A percentile compares a stretch with the other conserved stretches of the same genome.
phyloP scores from a whole-genome alignment of 2,113 vertebrate genomes.

The Cygnus buccinator region DNA sequence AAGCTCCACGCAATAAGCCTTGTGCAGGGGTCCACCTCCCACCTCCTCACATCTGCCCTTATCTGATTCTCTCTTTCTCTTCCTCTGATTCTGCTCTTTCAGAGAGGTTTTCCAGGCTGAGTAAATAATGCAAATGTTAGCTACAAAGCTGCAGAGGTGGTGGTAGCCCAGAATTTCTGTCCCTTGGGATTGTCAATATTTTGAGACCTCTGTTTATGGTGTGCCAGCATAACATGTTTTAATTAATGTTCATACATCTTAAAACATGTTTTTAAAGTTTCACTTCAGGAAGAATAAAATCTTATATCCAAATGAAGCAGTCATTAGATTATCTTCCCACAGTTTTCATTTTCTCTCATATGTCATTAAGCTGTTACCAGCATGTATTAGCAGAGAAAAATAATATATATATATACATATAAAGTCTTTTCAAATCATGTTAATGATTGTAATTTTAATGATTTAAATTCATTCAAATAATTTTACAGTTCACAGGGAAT shows the following conservation, averaged over 20 bases:
- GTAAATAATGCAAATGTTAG: background rate
- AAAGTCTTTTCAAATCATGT: background rate
- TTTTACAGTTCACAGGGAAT: background rate
- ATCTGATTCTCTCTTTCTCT: no score
- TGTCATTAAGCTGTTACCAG: background rate
- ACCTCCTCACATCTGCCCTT: background rate
- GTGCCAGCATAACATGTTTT: background rate
- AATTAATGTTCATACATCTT: background rate
- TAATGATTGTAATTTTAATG: background rate
- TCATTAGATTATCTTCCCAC: background rate
- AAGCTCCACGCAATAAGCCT: background rate
- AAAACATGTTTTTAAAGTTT: background rate
- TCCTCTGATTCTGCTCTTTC: background rate
- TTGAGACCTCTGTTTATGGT: background rate
- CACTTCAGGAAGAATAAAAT: background rate
- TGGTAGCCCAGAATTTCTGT: background rate
- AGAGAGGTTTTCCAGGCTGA: background rate
- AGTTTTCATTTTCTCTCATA: background rate
- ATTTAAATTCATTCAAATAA: background rate
- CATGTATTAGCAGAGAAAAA: background rate
- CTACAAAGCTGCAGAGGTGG: rapidly evolving
- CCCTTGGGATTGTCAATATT: background rate
- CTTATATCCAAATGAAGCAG: background rate
- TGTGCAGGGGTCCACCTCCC: background rate
- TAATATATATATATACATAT: no score